Evolutionary conservation across 2,888 invertebrate genomes (phyloP), one percentile per base, ranked within the genome.

Genomic region (Digitonthophagus gazella): DNA sequence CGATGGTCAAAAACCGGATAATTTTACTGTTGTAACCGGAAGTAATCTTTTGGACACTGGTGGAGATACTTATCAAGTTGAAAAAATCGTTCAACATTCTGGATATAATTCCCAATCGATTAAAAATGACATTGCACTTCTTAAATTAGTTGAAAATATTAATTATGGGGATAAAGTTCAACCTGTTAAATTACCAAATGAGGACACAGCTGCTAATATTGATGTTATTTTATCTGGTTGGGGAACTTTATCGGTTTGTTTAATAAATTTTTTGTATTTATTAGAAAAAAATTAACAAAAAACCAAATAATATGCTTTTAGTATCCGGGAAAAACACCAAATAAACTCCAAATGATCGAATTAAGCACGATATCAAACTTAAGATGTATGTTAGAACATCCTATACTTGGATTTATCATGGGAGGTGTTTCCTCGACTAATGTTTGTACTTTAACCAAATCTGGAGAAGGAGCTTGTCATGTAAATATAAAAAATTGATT

Each of bases 261-360:
- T 16, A 3, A 16, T 5, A 44, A 11, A 14, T 14, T 54, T 18
- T 16, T 56, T 6, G n/a, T 65, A 5, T 0, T n/a, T n/a, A n/a
- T n/a, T n/a, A n/a, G n/a, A n/a, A n/a, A n/a, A n/a, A n/a, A n/a
- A n/a, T n/a, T n/a, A n/a, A n/a, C n/a, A n/a, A n/a, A 18, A 65
- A 56, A 15, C 15, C 8, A 22, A 55, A 20, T 44, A 3, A 2
- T 2, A 44, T 5, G 6, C 11, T 67, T 69, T 55, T 15, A 71
- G 71, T 72, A 70, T 66, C 73, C 74, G 11, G 74, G 72, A 20
- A 16, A 68, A 64, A n/a, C 58, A 0, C 85, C 86, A 2, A 84
- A 85, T 70, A 81, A 85, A 61, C 78, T 89, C 67, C 87, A 85
- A 81, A 83, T 84, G 74, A 75, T 88, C 71, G 83, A 88, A 1